These are phyloP conservation scores for Drosophila melanogaster DNA, from an alignment of 1,140 invertebrate genomes.

Conservation along the genomic window DNA sequence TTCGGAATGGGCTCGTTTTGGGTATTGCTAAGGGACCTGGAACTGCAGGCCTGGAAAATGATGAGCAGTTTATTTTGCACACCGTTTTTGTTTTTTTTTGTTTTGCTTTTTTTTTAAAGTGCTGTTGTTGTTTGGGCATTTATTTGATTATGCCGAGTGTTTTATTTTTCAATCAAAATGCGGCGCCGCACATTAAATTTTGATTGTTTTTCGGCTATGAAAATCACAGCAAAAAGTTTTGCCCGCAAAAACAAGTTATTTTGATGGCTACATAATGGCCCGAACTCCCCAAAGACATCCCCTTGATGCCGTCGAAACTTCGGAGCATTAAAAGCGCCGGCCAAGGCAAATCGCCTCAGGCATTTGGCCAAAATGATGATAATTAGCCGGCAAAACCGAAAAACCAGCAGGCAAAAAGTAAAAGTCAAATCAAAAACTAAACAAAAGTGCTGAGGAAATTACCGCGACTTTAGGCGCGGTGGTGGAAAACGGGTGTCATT, in stretches of 20 bases:
- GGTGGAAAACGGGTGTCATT: constrained; percentile 40
- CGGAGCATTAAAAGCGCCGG: constrained; percentile 42
- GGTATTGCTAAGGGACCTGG: constrained; percentile 17
- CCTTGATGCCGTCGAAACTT: constrained; percentile 51
- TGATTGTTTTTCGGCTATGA: constrained; percentile 74
- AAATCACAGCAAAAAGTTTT: constrained; percentile 75
- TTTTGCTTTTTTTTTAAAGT: neutral
- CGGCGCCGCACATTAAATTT: constrained; percentile 81
- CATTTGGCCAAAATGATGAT: constrained; percentile 78
- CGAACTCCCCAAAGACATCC: constrained; percentile 6
- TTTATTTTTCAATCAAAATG: constrained; percentile 80
- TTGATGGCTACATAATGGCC: constrained; percentile 77
- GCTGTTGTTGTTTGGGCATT: constrained; percentile 55
- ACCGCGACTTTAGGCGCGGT: constrained; percentile 27
- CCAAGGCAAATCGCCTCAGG: constrained; percentile 67
- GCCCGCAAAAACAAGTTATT: constrained; percentile 68
- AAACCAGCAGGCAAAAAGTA: constrained; percentile 63
- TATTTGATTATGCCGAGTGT: constrained; percentile 75
- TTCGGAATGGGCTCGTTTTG: constrained; percentile 23
- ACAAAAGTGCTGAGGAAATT: constrained; percentile 76
- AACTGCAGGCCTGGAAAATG: constrained; percentile 34
- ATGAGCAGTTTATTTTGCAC: constrained; percentile 73
- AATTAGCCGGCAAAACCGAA: constrained; percentile 71
- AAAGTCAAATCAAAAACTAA: constrained; percentile 82
- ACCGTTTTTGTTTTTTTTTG: constrained; percentile 31